Evolutionary conservation across 92 coral and sea anemone genomes (phyloP).

Genomic region (Actinernus sp.): DNA sequence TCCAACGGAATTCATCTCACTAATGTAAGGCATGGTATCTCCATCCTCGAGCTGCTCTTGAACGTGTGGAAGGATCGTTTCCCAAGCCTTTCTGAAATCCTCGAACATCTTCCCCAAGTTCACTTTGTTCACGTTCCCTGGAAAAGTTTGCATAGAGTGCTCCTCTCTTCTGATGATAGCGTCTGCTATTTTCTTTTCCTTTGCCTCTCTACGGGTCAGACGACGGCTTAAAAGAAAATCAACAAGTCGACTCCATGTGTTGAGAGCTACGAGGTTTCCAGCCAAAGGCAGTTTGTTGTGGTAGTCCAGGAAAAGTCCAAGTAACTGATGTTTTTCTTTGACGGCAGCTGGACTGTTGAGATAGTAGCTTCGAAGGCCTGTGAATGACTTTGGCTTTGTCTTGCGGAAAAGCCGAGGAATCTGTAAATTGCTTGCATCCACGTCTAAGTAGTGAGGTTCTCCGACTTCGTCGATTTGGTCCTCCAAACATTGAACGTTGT

Average conservation of each 20-base stretch:
- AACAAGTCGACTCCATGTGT: constrained; percentile 78
- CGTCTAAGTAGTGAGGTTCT: constrained; percentile 20
- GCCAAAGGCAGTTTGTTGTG: constrained; percentile 56
- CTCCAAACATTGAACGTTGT: neutral
- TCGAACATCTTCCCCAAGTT: constrained; percentile 54
- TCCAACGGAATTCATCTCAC: constrained; percentile 74
- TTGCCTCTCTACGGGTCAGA: constrained; percentile 72
- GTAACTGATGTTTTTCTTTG: constrained; percentile 64
- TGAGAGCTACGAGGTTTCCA: constrained; percentile 64
- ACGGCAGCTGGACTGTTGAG: constrained; percentile 35
- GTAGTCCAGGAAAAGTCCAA: constrained; percentile 85
- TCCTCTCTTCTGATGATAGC: constrained; percentile 59
- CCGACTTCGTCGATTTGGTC: constrained; percentile 75
- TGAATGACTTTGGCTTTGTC: constrained; percentile 67
- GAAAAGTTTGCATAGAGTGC: constrained; percentile 5
- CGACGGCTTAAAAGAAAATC: constrained; percentile 76
- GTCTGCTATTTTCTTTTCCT: constrained; percentile 67
- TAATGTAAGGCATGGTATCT: constrained; percentile 18
- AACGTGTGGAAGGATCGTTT: constrained; percentile 64
- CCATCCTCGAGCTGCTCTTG: neutral
- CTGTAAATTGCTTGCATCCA: constrained; percentile 39
- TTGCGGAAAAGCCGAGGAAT: constrained; percentile 76
- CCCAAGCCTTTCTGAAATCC: constrained; percentile 81
- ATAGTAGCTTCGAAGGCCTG: constrained; percentile 60
- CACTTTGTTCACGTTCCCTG: constrained; percentile 18